Conservation (phyloP, 2,888 invertebrate genomes). For the Pristionchus japonicus region DNA sequence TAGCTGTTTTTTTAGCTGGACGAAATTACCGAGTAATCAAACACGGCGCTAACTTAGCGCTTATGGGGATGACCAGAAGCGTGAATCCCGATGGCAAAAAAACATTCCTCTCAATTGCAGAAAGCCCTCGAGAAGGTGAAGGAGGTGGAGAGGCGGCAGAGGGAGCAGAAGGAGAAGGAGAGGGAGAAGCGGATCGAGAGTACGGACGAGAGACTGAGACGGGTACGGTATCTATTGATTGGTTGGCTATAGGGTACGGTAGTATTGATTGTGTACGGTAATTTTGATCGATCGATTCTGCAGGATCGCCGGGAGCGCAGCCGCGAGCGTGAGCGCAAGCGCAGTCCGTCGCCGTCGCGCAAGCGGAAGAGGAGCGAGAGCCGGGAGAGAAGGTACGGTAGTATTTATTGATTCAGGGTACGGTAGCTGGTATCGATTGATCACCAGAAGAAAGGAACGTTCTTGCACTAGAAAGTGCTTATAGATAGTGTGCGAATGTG, state of each 20-base stretch:
- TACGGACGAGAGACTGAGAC: background rate
- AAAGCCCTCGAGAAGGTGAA: background rate
- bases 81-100: background rate
- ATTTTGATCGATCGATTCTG: background rate
- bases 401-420: no score
- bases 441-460: background rate
- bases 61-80: background rate
- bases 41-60: background rate
- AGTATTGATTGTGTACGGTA: background rate
- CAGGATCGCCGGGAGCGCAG: slow-evolving; percentile 36
- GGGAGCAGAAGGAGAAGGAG: background rate
- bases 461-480: no score
- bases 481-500: background rate
- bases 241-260: background rate
- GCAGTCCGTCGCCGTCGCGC: slow-evolving; percentile 1
- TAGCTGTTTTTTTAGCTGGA: background rate
- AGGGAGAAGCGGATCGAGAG: slow-evolving; percentile 11
- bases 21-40: background rate
- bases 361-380: slow-evolving; percentile 39
- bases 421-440: no score
- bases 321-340: background rate
- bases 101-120: background rate
- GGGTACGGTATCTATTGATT: background rate
- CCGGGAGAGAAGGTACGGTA: slow-evolving; percentile 37
- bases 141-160: background rate